Base-by-base conservation (phyloP, 2,797 vertebrate species). In the Pogoniulus pusillus region DNA sequence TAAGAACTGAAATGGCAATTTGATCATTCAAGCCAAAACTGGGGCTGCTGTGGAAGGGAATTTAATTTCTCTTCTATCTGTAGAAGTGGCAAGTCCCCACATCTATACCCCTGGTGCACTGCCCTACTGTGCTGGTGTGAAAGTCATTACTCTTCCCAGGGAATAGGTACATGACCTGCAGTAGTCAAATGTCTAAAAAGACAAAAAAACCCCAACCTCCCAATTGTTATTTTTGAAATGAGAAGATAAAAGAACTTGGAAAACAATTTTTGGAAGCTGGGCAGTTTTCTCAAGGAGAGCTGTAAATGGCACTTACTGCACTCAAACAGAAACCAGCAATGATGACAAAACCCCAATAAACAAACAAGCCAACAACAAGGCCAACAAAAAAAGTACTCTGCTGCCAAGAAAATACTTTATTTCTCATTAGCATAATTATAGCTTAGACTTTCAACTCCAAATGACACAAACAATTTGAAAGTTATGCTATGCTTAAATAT, bases 311-410 rank as follows among this genome's bases (percentile, higher is more conserved):
- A 53, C 35, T 76, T 63, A 23, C 15, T 81, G 87, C 51, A 62
- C 87, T 82, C 89, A 89, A 87, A 85, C 10, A 66, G 72, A 79
- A 87, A 81, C 58, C 65, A 68, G 64, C 39, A 63, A 51, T 6
- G 41, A 87, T 59, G 66, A 87, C 54, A 66, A 64, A 73, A 91
- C 68, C 37, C 9, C 16, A 90, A 82, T 79, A 75, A 85, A 95
- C 82, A 93, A 93, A 93, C 90, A 93, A 92, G 89, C 66, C 78
- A 58, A 91, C 65, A 76, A 91, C 87, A 94, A 94, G 90, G 87
- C 89, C 94, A 87, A 75, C 35, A 65, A 75, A 87, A 87, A 84
- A 72, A 86, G 58, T 43, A 43, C 58, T 80, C 35, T 43, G 20
- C 81, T 81, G 69, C 88, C 84, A 82, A 82, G 86, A 94, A 96